Percentiles rank a stretch among this genome's conserved stretches.
Evolutionary conservation across 2,113 vertebrate species (phyloP).

Genomic region (Taxidea taxus): DNA sequence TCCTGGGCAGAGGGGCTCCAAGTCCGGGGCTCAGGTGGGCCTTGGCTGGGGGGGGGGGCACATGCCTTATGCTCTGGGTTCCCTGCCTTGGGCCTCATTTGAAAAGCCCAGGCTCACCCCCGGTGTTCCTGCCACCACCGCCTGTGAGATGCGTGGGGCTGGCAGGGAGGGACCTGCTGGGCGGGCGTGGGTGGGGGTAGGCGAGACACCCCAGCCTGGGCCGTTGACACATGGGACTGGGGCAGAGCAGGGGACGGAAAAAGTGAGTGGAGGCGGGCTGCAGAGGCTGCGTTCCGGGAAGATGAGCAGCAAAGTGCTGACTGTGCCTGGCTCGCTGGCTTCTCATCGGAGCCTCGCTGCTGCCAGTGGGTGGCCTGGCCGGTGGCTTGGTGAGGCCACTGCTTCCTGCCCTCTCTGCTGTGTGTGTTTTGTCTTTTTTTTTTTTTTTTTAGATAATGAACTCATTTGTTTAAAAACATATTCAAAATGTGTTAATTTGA

Average conservation of each 20-base stretch:
- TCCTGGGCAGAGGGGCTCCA: not conserved
- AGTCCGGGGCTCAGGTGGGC: not conserved
- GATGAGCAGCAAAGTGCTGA: conserved; percentile 47
- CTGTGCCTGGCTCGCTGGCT: not conserved
- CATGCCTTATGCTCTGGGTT: rapidly evolving
- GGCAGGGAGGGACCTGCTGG: not conserved
- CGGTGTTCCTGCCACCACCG: rapidly evolving
- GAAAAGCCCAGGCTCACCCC: not conserved
- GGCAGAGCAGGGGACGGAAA: conserved; percentile 37
- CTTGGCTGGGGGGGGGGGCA: rapidly evolving
- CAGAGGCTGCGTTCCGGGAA: conserved; percentile 40
- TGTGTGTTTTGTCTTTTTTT: too few relatives aligned
- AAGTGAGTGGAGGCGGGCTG: conserved; percentile 9
- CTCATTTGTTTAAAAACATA: not conserved
- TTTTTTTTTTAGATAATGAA: not conserved
- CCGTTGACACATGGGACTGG: not conserved
- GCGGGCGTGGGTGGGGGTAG: not conserved
- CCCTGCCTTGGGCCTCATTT: not conserved
- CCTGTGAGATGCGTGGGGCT: rapidly evolving
- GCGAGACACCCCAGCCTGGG: not conserved
- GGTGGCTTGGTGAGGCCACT: not conserved
- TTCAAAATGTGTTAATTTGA: too few relatives aligned
- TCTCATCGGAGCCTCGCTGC: not conserved
- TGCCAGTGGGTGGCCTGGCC: not conserved
- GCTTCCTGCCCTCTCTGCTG: not conserved